phyloP scores from a whole-genome alignment of 2,888 invertebrate species.

The Ennomos erosarius region DNA sequence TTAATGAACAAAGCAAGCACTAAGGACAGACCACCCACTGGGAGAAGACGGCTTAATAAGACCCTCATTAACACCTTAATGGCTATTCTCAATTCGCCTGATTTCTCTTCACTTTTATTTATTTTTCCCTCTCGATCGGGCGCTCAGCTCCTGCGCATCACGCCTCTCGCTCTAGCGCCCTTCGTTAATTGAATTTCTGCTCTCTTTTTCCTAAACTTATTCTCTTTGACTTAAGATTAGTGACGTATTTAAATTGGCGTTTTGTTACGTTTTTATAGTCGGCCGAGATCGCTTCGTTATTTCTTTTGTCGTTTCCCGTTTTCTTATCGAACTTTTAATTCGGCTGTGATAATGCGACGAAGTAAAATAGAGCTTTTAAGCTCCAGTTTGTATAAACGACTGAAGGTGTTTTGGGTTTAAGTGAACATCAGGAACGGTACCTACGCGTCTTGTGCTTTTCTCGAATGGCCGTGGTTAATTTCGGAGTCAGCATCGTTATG shows the following conservation, averaged over 20 bases:
- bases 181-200: conserved; percentile 79
- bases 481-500: conserved; percentile 64
- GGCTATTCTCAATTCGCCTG: conserved; percentile 83
- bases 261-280: conserved; percentile 80
- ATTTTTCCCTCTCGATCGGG: conserved; percentile 65
- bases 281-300: conserved; percentile 48
- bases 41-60: conserved; percentile 84
- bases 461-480: conserved; percentile 53
- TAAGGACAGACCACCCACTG: conserved; percentile 79
- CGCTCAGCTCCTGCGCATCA: conserved; percentile 54
- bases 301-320: conserved; percentile 52
- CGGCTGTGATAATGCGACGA: conserved; percentile 64
- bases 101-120: conserved; percentile 80
- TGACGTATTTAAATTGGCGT: conserved; percentile 82
- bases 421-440: conserved; percentile 16
- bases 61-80: conserved; percentile 85
- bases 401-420: conserved; percentile 16
- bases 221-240: conserved; percentile 84
- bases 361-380: conserved; percentile 36
- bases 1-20: conserved; percentile 78
- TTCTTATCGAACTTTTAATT: conserved; percentile 75
- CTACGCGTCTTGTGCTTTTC: conserved; percentile 29
- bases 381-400: conserved; percentile 31
- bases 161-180: conserved; percentile 62
- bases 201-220: conserved; percentile 80